Base-by-base conservation (phyloP, 2,113 vertebrate species). In the Scomber colias region DNA sequence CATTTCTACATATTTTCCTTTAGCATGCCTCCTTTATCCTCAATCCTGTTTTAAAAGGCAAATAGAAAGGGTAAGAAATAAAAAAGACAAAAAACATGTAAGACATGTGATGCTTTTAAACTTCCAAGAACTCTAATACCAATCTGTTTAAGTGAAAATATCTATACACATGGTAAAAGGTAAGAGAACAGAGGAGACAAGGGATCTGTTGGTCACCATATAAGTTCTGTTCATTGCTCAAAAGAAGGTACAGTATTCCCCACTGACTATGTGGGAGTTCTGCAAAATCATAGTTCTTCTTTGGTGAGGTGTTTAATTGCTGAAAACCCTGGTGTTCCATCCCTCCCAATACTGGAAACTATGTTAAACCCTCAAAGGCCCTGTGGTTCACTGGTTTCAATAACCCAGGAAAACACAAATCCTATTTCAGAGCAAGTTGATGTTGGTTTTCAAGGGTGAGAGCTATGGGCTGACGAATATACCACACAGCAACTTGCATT, bases 371-470 rank as follows among this genome's bases (percentile, higher is more conserved):
- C 75, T 79, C 59, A 72, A 78, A 91, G 73, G 71, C 75, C 44
- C 50, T 78, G 85, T 65, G 75, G 78, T 89, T 82, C 71, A 69
- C 83, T 85, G 84, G 80, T 79, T 90, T 80, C 77, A 89, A 86
- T 82, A 90, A 76, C 75, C 77, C 67, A 63, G 74, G 81, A 61
- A 27, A 85, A 89, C 78, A 81, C 56, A 84, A 79, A 89, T 78
- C 81, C 61, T 62, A 75, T 75, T 90, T 77, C 73, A 81, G 72
- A 74, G 79, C 69, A 50, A 65, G 75, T 81, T 72, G 48, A 86
- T 44, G 76, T 85, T 82, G 44, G 67, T 86, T 86, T 88, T 72
- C 54, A 27, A 69, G 79, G 51, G 69, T 73, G 68, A 85, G 71
- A 87, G 83, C 67, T 62, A 3, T 9, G 15, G 56, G 46, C 64